Conservation (phyloP, 1,140 invertebrate species). For the Pseudachorutes palmiensis region DNA sequence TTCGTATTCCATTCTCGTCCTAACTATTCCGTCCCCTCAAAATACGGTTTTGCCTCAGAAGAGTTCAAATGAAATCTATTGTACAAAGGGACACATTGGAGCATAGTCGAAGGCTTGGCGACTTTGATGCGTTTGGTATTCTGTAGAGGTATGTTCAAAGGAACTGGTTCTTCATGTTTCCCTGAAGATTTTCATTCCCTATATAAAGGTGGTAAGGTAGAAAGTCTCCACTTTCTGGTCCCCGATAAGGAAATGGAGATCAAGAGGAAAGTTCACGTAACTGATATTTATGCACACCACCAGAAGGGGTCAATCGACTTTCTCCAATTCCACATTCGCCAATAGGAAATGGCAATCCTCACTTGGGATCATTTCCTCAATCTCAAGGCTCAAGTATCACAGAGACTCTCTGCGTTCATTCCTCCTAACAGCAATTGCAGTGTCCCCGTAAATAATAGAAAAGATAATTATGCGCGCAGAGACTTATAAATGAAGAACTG, state of each 20-base stretch:
- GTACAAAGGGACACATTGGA: not conserved
- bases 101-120: too few relatives aligned
- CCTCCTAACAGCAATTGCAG: too few relatives aligned
- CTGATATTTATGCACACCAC: constrained; percentile 1
- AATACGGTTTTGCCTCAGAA: too few relatives aligned
- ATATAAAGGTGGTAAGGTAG: not conserved
- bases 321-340: not conserved
- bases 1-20: not conserved
- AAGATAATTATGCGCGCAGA: too few relatives aligned
- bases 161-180: constrained; percentile 3
- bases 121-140: not conserved
- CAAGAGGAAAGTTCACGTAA: constrained; percentile 12
- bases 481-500: too few relatives aligned
- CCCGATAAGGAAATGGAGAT: not conserved
- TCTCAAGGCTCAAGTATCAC: too few relatives aligned
- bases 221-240: too few relatives aligned
- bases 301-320: constrained; percentile 7
- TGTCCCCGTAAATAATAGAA: too few relatives aligned
- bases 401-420: too few relatives aligned
- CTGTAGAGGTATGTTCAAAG: not conserved
- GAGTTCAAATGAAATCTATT: constrained; percentile 12
- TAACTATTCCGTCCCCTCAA: not conserved
- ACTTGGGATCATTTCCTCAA: too few relatives aligned
- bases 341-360: not conserved
- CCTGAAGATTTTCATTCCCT: constrained; percentile 1